These are phyloP conservation scores for Drosophila merina DNA, from an alignment of 2,888 invertebrate species.

Conservation along the genomic window DNA sequence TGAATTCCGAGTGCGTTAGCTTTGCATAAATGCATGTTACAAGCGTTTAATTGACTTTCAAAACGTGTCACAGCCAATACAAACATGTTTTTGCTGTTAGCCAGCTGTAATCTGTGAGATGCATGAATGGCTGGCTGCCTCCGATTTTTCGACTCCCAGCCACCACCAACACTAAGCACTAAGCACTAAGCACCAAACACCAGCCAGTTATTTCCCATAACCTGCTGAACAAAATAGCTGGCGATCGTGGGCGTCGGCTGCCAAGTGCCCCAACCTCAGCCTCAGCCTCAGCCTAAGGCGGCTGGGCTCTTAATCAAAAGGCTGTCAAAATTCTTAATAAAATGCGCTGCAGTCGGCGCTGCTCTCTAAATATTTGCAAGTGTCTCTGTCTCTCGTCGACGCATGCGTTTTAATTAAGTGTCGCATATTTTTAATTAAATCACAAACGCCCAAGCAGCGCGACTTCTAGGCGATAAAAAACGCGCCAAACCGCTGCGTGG, in stretches of 20 bases:
- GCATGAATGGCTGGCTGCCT: slow-evolving; percentile 46
- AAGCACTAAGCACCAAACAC: neutral
- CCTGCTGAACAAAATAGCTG: slow-evolving; percentile 11
- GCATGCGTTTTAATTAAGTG: slow-evolving; percentile 72
- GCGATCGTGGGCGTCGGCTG: slow-evolving; percentile 55
- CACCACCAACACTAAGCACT: slow-evolving; percentile 8
- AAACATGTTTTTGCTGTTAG: slow-evolving; percentile 57
- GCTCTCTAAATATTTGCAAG: slow-evolving; percentile 36
- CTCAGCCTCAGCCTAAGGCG: slow-evolving; percentile 19
- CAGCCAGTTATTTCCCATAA: slow-evolving; percentile 57
- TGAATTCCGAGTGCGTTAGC: slow-evolving; percentile 24
- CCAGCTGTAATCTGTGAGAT: slow-evolving; percentile 18
- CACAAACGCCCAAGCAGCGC: slow-evolving; percentile 54
- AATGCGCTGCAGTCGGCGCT: slow-evolving; percentile 40
- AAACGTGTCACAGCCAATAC: slow-evolving; percentile 60
- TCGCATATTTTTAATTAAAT: slow-evolving; percentile 68
- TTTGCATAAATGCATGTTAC: slow-evolving; percentile 67
- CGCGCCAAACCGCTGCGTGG: slow-evolving; percentile 51
- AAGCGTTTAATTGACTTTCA: slow-evolving; percentile 65
- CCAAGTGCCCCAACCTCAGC: slow-evolving; percentile 17
- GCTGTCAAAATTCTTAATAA: slow-evolving; percentile 72
- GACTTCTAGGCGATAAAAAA: slow-evolving; percentile 53
- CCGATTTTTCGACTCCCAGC: slow-evolving; percentile 26
- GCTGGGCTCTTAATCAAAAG: slow-evolving; percentile 66
- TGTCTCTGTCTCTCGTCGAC: slow-evolving; percentile 42